Evolutionary conservation across 30 jellyfish, hydroid and myxozoan species (phyloP).

Genomic region (Hydractinia echinata): DNA sequence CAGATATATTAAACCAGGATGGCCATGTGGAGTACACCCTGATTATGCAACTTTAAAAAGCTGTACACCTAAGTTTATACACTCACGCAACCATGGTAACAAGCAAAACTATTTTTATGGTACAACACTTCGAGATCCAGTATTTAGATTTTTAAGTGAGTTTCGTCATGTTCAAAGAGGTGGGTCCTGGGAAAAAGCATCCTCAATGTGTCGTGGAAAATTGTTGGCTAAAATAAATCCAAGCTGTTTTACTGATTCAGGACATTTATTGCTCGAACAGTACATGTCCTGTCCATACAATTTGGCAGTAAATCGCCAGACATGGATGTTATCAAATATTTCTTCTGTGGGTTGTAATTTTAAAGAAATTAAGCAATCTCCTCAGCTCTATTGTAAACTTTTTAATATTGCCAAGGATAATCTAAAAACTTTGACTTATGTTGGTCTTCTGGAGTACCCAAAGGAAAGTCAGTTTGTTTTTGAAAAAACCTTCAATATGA

Average conservation of each 20-base stretch:
- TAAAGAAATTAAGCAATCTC: conserved; percentile 1
- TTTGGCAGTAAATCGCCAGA: conserved; percentile 76
- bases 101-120: conserved; percentile 36
- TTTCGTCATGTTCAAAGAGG: conserved; percentile 92
- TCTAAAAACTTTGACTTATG: conserved; percentile 47
- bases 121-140: conserved; percentile 78
- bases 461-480: conserved; percentile 72
- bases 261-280: conserved; percentile 32
- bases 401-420: conserved; percentile 53
- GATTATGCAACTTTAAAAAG: conserved; percentile 43
- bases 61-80: conserved; percentile 62
- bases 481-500: conserved; percentile 72
- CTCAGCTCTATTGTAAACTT: conserved; percentile 23
- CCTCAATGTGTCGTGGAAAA: conserved; percentile 46
- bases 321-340: conserved; percentile 79
- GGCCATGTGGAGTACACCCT: conserved; percentile 99
- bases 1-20: conserved; percentile 48
- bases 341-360: conserved; percentile 43
- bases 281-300: conserved; percentile 53
- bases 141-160: conserved; percentile 70
- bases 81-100: neutral
- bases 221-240: conserved; percentile 7
- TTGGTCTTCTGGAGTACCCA: conserved; percentile 61
- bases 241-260: conserved; percentile 49
- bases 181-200: conserved; percentile 68